phyloP scores from a whole-genome alignment of 2,113 vertebrate species.

The Osmerus eperlanus region DNA sequence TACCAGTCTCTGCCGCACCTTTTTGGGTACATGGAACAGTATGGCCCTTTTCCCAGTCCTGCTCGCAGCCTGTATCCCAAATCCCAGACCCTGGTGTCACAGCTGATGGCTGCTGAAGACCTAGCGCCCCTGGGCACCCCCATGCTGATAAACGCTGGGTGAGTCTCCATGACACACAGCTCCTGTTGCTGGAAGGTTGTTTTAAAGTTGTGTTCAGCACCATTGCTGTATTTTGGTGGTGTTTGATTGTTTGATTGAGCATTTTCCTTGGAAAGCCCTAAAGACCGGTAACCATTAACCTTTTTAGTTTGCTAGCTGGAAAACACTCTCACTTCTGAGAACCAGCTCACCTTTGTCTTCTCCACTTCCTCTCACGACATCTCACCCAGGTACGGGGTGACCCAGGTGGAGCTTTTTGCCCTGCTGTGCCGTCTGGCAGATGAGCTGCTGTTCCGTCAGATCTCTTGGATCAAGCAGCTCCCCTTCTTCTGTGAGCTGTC shows the following conservation, averaged over 20 bases:
- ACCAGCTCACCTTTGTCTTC: not conserved
- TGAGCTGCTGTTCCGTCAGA: conserved; percentile 96
- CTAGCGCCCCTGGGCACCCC: conserved; percentile 87
- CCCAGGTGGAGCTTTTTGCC: conserved; percentile 95
- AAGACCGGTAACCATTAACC: too few species aligned
- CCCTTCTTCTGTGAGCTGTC: conserved; percentile 97
- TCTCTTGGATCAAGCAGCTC: conserved; percentile 98
- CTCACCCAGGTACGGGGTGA: conserved; percentile 86
- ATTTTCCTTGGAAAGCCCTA: too few species aligned
- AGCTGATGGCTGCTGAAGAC: conserved; percentile 91
- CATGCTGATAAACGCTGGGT: conserved; percentile 98
- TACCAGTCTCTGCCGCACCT: conserved; percentile 96
- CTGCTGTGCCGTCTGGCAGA: conserved; percentile 95
- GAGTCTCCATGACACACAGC: conserved; percentile 40
- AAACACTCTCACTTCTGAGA: too few species aligned
- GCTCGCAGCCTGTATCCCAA: conserved; percentile 88
- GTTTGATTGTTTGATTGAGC: too few species aligned
- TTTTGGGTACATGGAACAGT: conserved; percentile 87
- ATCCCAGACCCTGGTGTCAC: conserved; percentile 88
- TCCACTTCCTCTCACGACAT: not conserved
- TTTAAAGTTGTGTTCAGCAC: too few species aligned
- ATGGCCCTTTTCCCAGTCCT: conserved; percentile 83
- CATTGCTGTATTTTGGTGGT: too few species aligned
- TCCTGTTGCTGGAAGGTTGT: too few species aligned
- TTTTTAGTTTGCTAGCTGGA: too few species aligned